Evolutionary conservation across 2,113 vertebrate species (phyloP).

Genomic region (Diphyllodes magnificus): DNA sequence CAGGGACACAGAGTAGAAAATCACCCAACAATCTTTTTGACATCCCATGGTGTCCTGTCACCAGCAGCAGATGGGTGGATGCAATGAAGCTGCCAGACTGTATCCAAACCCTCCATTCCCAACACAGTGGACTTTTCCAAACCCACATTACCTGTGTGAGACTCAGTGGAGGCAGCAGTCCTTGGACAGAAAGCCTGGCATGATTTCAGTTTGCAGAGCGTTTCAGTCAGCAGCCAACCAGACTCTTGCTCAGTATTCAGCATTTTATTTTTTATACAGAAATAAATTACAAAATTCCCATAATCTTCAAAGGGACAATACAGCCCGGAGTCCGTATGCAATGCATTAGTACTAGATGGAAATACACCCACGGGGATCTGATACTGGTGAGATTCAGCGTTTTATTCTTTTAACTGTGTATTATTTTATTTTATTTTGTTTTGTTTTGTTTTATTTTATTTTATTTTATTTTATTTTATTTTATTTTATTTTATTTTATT

Average conservation of each 20-base stretch:
- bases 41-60: rapidly evolving
- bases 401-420: background rate
- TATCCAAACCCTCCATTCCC: background rate
- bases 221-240: background rate
- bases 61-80: background rate
- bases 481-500: background rate
- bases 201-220: background rate
- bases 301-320: background rate
- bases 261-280: background rate
- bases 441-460: background rate
- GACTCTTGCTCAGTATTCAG: background rate
- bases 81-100: background rate
- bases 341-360: background rate
- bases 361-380: background rate
- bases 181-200: background rate
- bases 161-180: background rate
- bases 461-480: background rate
- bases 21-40: background rate
- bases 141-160: background rate
- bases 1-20: background rate
- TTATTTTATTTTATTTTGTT: background rate
- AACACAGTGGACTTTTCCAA: background rate
- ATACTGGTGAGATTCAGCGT: background rate
- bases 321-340: background rate
- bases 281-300: background rate